Percentiles rank a stretch among this genome's conserved stretches.
phyloP scores from a whole-genome alignment of 2,888 invertebrate species.

The Poecilus cupreus region DNA sequence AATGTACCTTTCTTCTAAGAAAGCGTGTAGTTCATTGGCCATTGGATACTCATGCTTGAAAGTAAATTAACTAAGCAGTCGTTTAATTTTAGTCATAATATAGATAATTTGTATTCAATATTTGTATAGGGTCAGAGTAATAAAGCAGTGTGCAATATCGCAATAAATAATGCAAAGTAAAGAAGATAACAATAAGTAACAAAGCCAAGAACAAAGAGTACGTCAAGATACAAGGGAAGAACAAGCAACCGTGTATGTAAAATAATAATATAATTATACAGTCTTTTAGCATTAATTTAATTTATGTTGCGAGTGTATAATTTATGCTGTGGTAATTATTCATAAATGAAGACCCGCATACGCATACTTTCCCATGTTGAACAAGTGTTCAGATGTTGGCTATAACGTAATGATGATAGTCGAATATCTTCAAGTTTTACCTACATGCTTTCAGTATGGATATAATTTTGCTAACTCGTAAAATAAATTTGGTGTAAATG shows the following conservation, averaged over 20 bases:
- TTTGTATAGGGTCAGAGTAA: no score
- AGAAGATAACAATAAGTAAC: background rate
- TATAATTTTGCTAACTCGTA: background rate
- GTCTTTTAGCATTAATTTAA: constrained; percentile 55
- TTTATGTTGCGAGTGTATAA: constrained; percentile 49
- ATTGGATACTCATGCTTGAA: no score
- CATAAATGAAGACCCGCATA: constrained; percentile 55
- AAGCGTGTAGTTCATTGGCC: no score
- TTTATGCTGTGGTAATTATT: constrained; percentile 54
- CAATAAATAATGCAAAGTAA: background rate
- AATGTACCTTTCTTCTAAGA: no score
- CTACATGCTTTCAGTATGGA: background rate
- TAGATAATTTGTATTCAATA: no score
- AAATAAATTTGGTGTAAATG: background rate
- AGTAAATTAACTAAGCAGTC: no score
- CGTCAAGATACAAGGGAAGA: background rate
- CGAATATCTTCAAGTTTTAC: background rate
- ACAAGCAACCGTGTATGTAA: constrained; percentile 36
- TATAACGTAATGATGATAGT: constrained; percentile 19
- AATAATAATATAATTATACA: constrained; percentile 49
- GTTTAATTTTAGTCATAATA: no score
- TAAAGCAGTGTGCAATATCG: background rate
- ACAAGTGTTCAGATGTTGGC: constrained; percentile 37
- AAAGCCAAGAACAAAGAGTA: background rate
- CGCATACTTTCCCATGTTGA: constrained; percentile 20